These are phyloP conservation scores for Drosophila takahashii DNA, from an alignment of 1,140 invertebrate genomes.

Conservation along the genomic window DNA sequence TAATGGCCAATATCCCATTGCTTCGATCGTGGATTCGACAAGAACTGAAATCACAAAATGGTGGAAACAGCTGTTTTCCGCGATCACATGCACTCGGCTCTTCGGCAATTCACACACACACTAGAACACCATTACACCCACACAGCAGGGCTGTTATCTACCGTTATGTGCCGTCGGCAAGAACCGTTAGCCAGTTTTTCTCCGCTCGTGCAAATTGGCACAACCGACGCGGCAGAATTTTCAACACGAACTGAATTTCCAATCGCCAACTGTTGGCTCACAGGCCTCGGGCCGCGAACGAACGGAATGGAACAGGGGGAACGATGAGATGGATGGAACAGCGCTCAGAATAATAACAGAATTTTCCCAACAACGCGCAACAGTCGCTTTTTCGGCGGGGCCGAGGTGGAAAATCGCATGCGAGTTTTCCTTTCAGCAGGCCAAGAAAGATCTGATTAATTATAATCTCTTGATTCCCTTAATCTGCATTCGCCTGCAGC, in stretches of 20 bases:
- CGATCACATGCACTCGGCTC: slow-evolving; percentile 49
- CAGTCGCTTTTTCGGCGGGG: slow-evolving; percentile 16
- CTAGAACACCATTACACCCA: slow-evolving; percentile 1
- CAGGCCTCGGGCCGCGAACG: slow-evolving; percentile 7
- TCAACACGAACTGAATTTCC: slow-evolving; percentile 68
- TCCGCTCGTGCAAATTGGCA: slow-evolving; percentile 44
- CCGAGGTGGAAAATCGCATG: slow-evolving; percentile 65
- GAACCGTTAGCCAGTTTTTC: slow-evolving; percentile 20
- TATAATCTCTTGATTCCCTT: slow-evolving; percentile 50
- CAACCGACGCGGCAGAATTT: slow-evolving; percentile 75
- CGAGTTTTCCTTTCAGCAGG: slow-evolving; percentile 29
- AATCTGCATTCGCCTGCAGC: slow-evolving; percentile 57
- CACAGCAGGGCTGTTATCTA: slow-evolving; percentile 33
- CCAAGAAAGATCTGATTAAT: slow-evolving; percentile 38
- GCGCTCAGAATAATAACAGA: slow-evolving; percentile 7
- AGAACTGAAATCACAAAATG: slow-evolving; percentile 49
- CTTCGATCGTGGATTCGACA: slow-evolving; percentile 42
- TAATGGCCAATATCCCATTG: slow-evolving; percentile 23
- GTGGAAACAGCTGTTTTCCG: slow-evolving; percentile 34
- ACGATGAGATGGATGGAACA: slow-evolving; percentile 12
- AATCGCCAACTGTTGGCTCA: slow-evolving; percentile 38
- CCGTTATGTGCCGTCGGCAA: slow-evolving; percentile 64
- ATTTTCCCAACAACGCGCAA: slow-evolving; percentile 34
- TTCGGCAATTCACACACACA: slow-evolving; percentile 27
- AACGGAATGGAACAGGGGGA: slow-evolving; percentile 28